Conservation (phyloP, 2,888 invertebrate species). For the Leptopilina myrica region DNA sequence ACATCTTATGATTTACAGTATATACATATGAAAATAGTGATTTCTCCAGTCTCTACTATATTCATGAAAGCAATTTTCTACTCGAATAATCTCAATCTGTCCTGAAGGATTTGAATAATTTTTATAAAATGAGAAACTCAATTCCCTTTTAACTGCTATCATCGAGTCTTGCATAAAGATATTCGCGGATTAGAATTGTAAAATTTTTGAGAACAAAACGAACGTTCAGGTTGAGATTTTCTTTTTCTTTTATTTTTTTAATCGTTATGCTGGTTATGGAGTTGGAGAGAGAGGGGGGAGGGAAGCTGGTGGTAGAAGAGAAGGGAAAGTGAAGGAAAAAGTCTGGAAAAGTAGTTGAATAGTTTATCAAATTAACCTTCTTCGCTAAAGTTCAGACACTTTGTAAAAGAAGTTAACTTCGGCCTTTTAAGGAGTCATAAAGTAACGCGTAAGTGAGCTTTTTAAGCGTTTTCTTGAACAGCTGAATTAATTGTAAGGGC, state of each 20-base stretch:
- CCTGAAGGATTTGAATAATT: constrained; percentile 22
- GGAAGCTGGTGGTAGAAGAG: background rate
- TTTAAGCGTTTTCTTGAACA: constrained; percentile 4
- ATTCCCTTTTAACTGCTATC: constrained; percentile 23
- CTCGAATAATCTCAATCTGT: constrained; percentile 26
- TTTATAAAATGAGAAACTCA: constrained; percentile 28
- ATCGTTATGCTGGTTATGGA: constrained; percentile 5
- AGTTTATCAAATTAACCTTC: constrained; percentile 35
- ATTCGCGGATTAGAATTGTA: constrained; percentile 18
- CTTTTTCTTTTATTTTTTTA: background rate
- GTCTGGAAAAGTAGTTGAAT: constrained; percentile 25
- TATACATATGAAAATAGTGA: constrained; percentile 3
- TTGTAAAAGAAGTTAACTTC: constrained; percentile 9
- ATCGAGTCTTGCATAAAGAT: constrained; percentile 16
- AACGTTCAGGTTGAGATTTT: background rate
- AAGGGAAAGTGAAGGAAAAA: constrained; percentile 13
- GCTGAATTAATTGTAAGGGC: background rate
- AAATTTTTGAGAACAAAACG: constrained; percentile 16
- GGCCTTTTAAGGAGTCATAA: constrained; percentile 24
- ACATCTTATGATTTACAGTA: no score
- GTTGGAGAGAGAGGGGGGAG: no score
- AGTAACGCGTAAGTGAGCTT: background rate
- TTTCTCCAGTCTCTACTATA: background rate
- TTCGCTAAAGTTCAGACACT: constrained; percentile 19
- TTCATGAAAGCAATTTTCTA: constrained; percentile 18